Base-by-base conservation (phyloP, 1,140 invertebrate species). In the Metaphire vulgaris region DNA sequence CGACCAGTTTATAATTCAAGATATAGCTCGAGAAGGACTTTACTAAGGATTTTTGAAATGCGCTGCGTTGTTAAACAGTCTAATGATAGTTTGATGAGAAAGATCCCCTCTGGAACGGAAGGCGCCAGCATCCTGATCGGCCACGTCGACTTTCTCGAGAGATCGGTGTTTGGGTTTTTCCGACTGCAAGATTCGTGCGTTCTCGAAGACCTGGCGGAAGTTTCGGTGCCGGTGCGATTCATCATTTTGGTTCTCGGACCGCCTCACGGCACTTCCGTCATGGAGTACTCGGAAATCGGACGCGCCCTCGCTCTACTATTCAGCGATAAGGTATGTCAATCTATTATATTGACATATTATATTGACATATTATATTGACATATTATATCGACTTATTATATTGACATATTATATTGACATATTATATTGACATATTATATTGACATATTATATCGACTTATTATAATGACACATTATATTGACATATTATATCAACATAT, bases 191-290 rank as follows among this genome's bases (percentile, higher is more conserved):
- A 80, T 12, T 77, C 83, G 6, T 74, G 77, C 31, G 74, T 79
- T 29, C 77, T 86, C 1, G 81, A 80, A n/a, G 83, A 84, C 72
- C 77, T 87, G 16, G 81, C 83, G 0, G 86, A 87, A 79, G 82
- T 87, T 66, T 80, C 82, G 0, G 79, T 85, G 56, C 83, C 83
- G 1, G 1, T 34, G 1, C 32, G 72, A 33, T 87, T 87, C 74
- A 69, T 87, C 21, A 84, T 85, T 83, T 89, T 99, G 32, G 88
- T 98, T 79, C 89, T 99, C 16, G 96, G 96, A 31, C 97, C 97
- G n/a, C 33, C 74, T 28, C 73, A 88, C 89, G 81, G 92, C 91
- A 90, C 91, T 64, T 89, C 90, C 74, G 73, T 78, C 73, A 90
- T 91, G 72, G 92, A 93, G 82, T 77, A 73, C 33, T 76, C 72